Conservation (phyloP, 2,888 invertebrate genomes). For the Dasysyrphus tricinctus region DNA sequence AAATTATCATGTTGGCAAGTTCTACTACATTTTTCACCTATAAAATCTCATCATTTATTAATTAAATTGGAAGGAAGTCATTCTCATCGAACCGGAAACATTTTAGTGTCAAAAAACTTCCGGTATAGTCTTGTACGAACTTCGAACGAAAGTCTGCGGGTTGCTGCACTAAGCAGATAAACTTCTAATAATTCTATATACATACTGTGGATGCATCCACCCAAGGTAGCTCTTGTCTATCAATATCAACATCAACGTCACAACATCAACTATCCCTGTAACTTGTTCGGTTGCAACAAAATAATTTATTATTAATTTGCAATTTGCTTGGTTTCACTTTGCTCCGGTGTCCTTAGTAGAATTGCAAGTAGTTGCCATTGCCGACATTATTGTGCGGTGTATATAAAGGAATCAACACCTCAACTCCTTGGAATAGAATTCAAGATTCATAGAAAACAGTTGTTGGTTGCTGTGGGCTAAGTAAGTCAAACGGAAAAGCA, state of each 20-base stretch:
- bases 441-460: slow-evolving; percentile 11
- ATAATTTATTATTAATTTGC: slow-evolving; percentile 72
- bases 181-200: slow-evolving; percentile 1
- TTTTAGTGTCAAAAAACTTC: slow-evolving; percentile 23
- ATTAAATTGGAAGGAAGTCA: background rate
- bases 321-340: slow-evolving; percentile 62
- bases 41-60: background rate
- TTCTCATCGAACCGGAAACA: slow-evolving; percentile 21
- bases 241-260: slow-evolving; percentile 14
- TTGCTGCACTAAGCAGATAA: background rate
- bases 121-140: background rate
- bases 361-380: background rate
- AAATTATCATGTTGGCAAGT: background rate
- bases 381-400: slow-evolving; percentile 15
- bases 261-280: slow-evolving; percentile 4
- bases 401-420: slow-evolving; percentile 19
- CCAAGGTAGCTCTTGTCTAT: slow-evolving; percentile 6
- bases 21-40: background rate
- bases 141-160: background rate
- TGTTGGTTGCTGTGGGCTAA: slow-evolving; percentile 6
- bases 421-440: slow-evolving; percentile 1
- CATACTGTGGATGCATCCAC: background rate
- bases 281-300: slow-evolving; percentile 53
- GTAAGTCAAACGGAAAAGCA: slow-evolving; percentile 29
- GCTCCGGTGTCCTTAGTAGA: slow-evolving; percentile 50